Percentiles rank a stretch among this genome's conserved stretches.
phyloP scores from a whole-genome alignment of 2,113 vertebrate species.

The Gallinago undulata region DNA sequence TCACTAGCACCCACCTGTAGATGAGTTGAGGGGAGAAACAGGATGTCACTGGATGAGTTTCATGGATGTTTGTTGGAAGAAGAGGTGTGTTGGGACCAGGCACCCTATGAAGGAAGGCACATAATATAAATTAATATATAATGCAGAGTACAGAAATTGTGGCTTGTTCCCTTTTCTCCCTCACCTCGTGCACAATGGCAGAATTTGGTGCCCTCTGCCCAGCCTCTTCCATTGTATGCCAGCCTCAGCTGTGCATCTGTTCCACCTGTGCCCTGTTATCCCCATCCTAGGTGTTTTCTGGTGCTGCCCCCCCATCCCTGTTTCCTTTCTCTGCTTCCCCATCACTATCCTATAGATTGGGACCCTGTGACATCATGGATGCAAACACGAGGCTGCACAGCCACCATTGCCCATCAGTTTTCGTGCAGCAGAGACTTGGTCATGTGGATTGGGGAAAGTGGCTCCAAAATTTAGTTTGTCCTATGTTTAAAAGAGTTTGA shows the following conservation, averaged over 20 bases:
- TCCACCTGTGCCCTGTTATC: background rate
- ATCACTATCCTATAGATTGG: background rate
- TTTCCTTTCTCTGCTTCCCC: background rate
- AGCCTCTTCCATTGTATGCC: background rate
- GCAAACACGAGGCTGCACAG: background rate
- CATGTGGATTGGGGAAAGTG: fast-evolving
- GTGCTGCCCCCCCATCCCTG: background rate
- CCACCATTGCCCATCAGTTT: background rate
- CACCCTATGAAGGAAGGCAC: background rate
- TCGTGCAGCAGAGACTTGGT: background rate
- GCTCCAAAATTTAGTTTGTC: background rate
- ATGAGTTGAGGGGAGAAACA: background rate
- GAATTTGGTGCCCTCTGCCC: background rate
- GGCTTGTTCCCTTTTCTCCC: background rate
- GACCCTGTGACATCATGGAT: fast-evolving
- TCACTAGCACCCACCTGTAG: background rate
- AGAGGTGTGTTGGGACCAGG: background rate
- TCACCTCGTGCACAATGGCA: fast-evolving
- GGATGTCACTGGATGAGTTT: background rate
- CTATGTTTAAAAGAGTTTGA: background rate
- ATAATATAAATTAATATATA: background rate
- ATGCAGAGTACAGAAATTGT: fast-evolving
- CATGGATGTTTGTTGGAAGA: background rate
- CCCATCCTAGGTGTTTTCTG: background rate
- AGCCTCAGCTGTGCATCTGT: background rate